Evolutionary conservation across 2,113 vertebrate species (phyloP).

Genomic region (Leiothrix lutea): DNA sequence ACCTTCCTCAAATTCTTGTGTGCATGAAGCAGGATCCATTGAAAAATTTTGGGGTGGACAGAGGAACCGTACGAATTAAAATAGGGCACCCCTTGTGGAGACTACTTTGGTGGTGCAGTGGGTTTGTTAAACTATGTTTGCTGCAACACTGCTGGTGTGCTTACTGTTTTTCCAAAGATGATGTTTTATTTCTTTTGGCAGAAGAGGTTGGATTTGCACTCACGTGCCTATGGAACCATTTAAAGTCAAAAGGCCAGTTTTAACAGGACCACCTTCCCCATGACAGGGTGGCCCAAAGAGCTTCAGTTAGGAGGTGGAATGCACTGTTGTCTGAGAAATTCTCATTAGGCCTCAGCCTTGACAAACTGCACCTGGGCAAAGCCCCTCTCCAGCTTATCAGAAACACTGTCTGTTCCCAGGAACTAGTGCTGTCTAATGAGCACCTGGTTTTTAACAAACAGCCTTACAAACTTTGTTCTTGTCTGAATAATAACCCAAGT

Average conservation of each 20-base stretch:
- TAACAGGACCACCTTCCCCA: not conserved
- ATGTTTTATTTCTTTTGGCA: not conserved
- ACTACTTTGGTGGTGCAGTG: not conserved
- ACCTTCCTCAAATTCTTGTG: not conserved
- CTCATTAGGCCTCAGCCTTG: not conserved
- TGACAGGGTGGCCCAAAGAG: not conserved
- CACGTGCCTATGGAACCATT: accelerated
- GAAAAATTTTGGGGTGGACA: not conserved
- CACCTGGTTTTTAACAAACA: not conserved
- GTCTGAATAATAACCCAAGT: not conserved
- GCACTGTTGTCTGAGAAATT: not conserved
- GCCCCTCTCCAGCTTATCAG: not conserved
- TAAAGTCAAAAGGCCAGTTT: not conserved
- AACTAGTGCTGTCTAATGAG: not conserved
- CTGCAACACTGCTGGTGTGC: not conserved
- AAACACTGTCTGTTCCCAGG: not conserved
- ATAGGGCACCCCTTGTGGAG: not conserved
- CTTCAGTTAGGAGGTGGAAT: not conserved
- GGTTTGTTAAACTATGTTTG: not conserved
- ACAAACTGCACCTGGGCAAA: not conserved
- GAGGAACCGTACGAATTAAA: not conserved
- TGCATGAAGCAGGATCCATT: not conserved
- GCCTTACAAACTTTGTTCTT: not conserved
- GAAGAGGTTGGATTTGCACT: not conserved
- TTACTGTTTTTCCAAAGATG: not conserved